A percentile compares a stretch with the other conserved stretches of the same genome.
These are phyloP conservation scores for Gallinago solitaria DNA, from an alignment of 2,797 vertebrate species.

Conservation along the genomic window DNA sequence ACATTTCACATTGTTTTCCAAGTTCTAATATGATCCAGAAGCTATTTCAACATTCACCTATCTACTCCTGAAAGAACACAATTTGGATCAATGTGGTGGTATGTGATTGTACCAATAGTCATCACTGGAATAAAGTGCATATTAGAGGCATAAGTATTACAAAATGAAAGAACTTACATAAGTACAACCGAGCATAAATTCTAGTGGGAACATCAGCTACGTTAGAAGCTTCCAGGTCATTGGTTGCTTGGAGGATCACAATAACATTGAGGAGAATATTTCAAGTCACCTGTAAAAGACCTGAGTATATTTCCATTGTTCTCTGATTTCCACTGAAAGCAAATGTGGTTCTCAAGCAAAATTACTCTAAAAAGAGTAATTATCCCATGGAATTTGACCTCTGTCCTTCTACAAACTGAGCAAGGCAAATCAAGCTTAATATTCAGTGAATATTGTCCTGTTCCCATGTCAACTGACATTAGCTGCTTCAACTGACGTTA, in stretches of 20 bases:
- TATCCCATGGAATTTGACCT: neutral
- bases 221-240: neutral
- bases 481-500: neutral
- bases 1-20: neutral
- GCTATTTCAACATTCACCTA: neutral
- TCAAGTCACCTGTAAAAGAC: neutral
- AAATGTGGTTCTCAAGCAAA: neutral
- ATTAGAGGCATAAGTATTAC: neutral
- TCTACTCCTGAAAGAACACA: neutral
- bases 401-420: neutral
- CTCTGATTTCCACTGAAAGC: neutral
- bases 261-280: neutral
- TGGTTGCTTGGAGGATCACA: neutral
- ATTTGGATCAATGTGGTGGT: neutral
- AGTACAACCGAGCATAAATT: neutral
- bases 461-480: neutral
- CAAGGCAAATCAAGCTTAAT: neutral
- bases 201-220: neutral
- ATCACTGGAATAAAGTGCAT: neutral
- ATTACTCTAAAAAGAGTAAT: neutral
- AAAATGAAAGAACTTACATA: neutral
- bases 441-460: neutral
- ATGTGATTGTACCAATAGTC: neutral
- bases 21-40: neutral
- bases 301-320: neutral